These are phyloP conservation scores for Tangara arthus DNA, from an alignment of 2,797 vertebrate genomes.

Conservation along the genomic window DNA sequence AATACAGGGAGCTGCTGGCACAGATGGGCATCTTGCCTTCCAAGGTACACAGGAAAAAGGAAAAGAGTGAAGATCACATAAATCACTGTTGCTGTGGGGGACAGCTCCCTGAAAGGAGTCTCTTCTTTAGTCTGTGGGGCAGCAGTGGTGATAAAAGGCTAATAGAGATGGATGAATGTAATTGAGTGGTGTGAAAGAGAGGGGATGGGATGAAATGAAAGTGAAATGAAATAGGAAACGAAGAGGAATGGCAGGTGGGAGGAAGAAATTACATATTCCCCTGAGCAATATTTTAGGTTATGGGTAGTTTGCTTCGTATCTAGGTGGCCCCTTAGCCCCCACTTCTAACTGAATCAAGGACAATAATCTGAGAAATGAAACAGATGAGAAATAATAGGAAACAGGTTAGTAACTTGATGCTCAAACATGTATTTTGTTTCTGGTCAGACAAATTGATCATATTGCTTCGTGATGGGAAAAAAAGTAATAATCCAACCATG, in stretches of 20 bases:
- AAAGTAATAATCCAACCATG: not conserved
- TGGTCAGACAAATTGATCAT: not conserved
- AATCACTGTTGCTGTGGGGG: not conserved
- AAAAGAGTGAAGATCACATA: not conserved
- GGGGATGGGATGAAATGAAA: conserved; percentile 1
- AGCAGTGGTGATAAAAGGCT: not conserved
- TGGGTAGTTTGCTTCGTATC: not conserved
- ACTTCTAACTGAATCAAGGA: not conserved
- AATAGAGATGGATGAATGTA: conserved; percentile 45
- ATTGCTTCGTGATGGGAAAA: not conserved
- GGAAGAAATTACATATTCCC: not conserved
- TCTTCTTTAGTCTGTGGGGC: not conserved
- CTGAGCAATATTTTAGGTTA: not conserved
- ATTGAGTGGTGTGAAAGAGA: conserved; percentile 18
- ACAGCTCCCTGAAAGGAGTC: not conserved
- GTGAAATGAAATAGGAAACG: conserved; percentile 34
- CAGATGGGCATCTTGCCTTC: not conserved
- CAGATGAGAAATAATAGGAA: not conserved
- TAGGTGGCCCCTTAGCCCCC: not conserved
- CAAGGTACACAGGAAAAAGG: not conserved
- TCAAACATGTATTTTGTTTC: not conserved
- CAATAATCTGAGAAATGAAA: not conserved
- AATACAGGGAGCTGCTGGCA: not conserved
- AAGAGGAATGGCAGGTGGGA: conserved; percentile 26
- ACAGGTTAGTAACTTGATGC: not conserved